Percentiles rank a stretch among this genome's conserved stretches.
Evolutionary conservation across 2,888 invertebrate species (phyloP).

Genomic region (Clivina fossor): DNA sequence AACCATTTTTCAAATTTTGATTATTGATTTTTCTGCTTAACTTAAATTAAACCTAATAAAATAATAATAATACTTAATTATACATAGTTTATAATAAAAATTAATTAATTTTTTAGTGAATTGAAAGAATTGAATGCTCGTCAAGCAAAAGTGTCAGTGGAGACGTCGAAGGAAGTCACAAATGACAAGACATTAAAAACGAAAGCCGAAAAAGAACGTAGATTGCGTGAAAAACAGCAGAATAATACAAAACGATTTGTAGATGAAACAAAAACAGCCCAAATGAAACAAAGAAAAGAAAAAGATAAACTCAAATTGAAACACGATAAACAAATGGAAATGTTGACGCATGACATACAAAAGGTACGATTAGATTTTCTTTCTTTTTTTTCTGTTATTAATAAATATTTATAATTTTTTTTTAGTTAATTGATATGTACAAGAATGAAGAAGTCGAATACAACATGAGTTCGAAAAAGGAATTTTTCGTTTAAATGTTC

Average conservation of each 20-base stretch:
- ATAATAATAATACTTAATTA: background rate
- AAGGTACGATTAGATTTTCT: slow-evolving; percentile 60
- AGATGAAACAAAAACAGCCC: slow-evolving; percentile 87
- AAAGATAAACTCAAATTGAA: slow-evolving; percentile 88
- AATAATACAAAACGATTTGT: slow-evolving; percentile 97
- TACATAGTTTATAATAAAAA: background rate
- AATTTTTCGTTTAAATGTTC: slow-evolving; percentile 82
- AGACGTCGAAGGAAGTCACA: slow-evolving; percentile 93
- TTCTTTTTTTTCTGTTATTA: background rate
- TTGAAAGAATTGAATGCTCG: slow-evolving; percentile 92
- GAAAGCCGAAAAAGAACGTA: slow-evolving; percentile 93
- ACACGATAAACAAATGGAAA: slow-evolving; percentile 91
- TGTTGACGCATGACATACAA: slow-evolving; percentile 83
- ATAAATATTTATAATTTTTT: slow-evolving; percentile 40
- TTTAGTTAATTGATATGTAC: slow-evolving; percentile 87
- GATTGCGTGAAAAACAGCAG: slow-evolving; percentile 92
- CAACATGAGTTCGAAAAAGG: slow-evolving; percentile 83
- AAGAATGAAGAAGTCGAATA: slow-evolving; percentile 91
- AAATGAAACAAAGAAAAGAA: slow-evolving; percentile 88
- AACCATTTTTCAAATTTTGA: background rate
- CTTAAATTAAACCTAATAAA: background rate
- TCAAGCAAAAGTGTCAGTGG: slow-evolving; percentile 96
- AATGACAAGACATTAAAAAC: slow-evolving; percentile 96
- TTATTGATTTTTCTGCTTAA: background rate
- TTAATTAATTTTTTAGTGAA: slow-evolving; percentile 61